Evolutionary conservation across 2,113 vertebrate genomes (phyloP).

Genomic region (Leptobrachium ailaonicum): DNA sequence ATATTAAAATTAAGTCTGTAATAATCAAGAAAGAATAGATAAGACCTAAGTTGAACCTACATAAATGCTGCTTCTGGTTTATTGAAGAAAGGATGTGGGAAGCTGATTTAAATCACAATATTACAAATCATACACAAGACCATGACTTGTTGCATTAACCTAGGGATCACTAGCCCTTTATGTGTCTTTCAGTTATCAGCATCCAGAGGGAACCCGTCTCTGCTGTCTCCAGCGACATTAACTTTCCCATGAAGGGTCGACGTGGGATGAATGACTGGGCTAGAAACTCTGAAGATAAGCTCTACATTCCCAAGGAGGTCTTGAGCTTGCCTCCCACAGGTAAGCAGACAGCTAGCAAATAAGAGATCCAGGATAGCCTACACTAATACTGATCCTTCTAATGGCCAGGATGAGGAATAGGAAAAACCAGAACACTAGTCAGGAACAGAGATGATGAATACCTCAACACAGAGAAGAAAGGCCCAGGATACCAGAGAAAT

Average conservation of each 20-base stretch:
- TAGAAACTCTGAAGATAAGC: slow-evolving; percentile 91
- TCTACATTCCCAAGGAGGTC: slow-evolving; percentile 96
- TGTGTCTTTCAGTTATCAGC: slow-evolving; percentile 80
- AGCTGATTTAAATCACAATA: too few species aligned
- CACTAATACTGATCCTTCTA: too few species aligned
- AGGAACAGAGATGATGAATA: too few species aligned
- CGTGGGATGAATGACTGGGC: slow-evolving; percentile 99
- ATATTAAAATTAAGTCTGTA: neutral
- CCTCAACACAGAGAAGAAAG: too few species aligned
- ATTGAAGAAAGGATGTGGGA: neutral
- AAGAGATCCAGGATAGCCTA: too few species aligned
- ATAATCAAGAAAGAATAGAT: neutral
- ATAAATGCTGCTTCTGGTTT: neutral
- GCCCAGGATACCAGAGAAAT: too few species aligned
- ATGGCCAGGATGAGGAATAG: too few species aligned
- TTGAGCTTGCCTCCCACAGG: slow-evolving; percentile 83
- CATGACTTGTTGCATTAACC: too few species aligned
- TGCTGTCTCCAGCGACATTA: slow-evolving; percentile 95
- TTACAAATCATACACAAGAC: too few species aligned
- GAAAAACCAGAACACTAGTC: too few species aligned
- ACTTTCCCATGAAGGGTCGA: slow-evolving; percentile 94
- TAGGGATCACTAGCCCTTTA: neutral
- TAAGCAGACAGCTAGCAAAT: slow-evolving; percentile 51
- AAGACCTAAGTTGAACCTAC: neutral
- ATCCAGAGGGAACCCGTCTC: slow-evolving; percentile 94